These are phyloP conservation scores for Pteronotus mesoamericanus DNA, from an alignment of 2,797 vertebrate species.

Conservation along the genomic window DNA sequence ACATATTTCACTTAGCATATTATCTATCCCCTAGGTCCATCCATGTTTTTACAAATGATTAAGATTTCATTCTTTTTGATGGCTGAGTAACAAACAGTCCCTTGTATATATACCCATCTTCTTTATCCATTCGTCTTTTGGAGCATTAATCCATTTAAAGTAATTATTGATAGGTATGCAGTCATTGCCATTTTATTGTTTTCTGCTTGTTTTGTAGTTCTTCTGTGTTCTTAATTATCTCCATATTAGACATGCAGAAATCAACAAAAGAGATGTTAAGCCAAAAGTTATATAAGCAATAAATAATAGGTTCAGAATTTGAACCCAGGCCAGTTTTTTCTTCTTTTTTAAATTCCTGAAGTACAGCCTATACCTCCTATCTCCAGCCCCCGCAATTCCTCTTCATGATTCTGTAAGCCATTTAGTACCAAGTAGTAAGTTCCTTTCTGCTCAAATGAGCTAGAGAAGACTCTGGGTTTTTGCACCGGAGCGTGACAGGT, in stretches of 20 bases:
- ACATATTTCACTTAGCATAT: background rate
- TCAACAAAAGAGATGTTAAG: background rate
- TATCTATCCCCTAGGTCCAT: background rate
- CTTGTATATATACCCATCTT: background rate
- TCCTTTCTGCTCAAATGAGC: constrained; percentile 10
- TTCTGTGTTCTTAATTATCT: background rate
- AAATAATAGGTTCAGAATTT: background rate
- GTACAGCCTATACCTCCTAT: background rate
- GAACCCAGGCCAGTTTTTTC: background rate
- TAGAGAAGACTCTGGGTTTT: background rate
- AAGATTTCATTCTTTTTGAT: background rate
- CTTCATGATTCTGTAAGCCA: background rate
- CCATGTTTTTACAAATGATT: background rate
- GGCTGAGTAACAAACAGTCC: background rate
- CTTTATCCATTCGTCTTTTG: background rate
- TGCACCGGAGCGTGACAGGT: background rate
- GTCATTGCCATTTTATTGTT: background rate
- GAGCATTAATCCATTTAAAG: background rate
- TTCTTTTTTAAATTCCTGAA: background rate
- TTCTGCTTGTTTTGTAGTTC: background rate
- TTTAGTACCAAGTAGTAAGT: background rate
- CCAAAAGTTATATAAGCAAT: background rate
- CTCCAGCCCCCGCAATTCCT: background rate
- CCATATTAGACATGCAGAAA: background rate
- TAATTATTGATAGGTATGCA: background rate